Conservation (phyloP, 2,888 invertebrate genomes). For the Macaria notata region DNA sequence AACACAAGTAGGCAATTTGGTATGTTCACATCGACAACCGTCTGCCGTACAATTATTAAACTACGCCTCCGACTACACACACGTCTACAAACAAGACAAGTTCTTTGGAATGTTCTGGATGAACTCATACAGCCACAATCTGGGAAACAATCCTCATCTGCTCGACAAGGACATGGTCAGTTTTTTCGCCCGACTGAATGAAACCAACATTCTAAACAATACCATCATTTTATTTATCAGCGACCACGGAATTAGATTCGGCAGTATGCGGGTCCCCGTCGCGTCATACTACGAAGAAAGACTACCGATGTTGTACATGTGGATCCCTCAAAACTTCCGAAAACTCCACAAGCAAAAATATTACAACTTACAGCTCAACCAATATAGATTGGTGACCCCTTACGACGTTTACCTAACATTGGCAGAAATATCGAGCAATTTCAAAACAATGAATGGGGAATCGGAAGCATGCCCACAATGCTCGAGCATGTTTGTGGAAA, state of each 20-base stretch:
- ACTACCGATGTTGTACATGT: conserved; percentile 87
- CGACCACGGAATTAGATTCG: conserved; percentile 90
- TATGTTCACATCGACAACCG: conserved; percentile 70
- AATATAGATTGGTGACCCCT: conserved; percentile 86
- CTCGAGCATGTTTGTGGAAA: conserved; percentile 81
- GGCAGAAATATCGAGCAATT: conserved; percentile 62
- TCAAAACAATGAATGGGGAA: conserved; percentile 74
- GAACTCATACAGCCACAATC: conserved; percentile 87
- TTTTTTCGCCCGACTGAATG: conserved; percentile 79
- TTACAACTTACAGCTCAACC: conserved; percentile 83
- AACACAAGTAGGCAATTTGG: conserved; percentile 60
- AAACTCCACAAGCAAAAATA: conserved; percentile 78
- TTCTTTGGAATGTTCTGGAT: conserved; percentile 90
- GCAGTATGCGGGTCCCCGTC: conserved; percentile 84
- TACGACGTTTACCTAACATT: conserved; percentile 88
- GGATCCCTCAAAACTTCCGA: conserved; percentile 84
- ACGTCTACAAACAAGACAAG: conserved; percentile 81
- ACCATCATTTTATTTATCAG: conserved; percentile 87
- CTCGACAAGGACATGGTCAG: conserved; percentile 83
- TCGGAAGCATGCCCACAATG: conserved; percentile 84
- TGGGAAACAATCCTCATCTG: conserved; percentile 83
- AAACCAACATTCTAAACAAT: conserved; percentile 80
- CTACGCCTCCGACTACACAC: conserved; percentile 84
- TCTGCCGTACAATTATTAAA: conserved; percentile 85
- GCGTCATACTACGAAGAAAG: conserved; percentile 91